Evolutionary conservation across 2,113 vertebrate genomes (phyloP).

Genomic region (Equus przewalskii): DNA sequence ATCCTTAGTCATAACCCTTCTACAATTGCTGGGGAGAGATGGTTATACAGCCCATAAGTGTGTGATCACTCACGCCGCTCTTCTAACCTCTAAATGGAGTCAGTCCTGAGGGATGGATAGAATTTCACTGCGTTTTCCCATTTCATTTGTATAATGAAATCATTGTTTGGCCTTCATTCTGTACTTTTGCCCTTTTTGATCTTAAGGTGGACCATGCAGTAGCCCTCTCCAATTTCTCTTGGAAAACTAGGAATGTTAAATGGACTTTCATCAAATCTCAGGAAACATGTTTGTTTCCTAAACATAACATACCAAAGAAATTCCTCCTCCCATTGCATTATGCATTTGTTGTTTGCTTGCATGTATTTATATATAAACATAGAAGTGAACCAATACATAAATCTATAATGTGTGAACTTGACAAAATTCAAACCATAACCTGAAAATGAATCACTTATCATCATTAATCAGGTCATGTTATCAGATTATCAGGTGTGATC

Average conservation of each 20-base stretch:
- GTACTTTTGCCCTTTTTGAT: conserved; percentile 72
- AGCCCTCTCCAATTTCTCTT: neutral
- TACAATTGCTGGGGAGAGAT: conserved; percentile 26
- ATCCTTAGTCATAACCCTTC: conserved; percentile 61
- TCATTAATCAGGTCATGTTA: neutral
- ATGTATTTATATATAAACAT: no score
- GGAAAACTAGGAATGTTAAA: neutral
- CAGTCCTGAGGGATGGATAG: conserved; percentile 79
- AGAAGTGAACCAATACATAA: neutral
- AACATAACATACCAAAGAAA: neutral
- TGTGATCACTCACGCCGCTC: conserved; percentile 75
- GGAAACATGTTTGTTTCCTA: neutral
- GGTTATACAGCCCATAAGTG: conserved; percentile 52
- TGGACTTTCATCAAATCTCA: neutral
- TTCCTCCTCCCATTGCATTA: rapidly evolving
- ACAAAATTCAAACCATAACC: neutral
- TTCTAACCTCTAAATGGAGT: conserved; percentile 80
- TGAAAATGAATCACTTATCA: neutral
- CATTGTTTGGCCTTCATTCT: conserved; percentile 71
- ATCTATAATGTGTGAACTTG: neutral
- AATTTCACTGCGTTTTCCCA: conserved; percentile 81
- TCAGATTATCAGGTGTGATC: neutral
- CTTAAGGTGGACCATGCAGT: conserved; percentile 60
- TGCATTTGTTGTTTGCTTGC: no score
- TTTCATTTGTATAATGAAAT: conserved; percentile 85